A percentile compares a stretch with the other conserved stretches of the same genome.
Conservation (phyloP, 2,888 invertebrate genomes). For the Acronicta alni region DNA sequence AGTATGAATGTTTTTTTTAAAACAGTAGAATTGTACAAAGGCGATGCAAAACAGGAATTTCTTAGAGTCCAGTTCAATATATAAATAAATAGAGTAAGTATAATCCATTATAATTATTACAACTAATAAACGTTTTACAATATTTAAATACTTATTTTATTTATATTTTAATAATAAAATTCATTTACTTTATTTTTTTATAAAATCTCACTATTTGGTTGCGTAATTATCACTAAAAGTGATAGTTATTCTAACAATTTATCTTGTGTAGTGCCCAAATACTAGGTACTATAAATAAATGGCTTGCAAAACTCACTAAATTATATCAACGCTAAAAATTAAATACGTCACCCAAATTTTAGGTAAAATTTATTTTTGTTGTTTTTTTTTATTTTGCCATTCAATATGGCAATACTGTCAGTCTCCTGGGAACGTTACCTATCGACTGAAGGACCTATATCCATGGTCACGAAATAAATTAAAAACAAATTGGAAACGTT, state of each 20-base stretch:
- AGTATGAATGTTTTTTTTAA: too few relatives aligned
- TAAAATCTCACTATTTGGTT: constrained; percentile 81
- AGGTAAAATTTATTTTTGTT: too few relatives aligned
- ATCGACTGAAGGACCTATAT: too few relatives aligned
- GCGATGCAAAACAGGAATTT: not conserved
- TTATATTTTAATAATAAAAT: constrained; percentile 53
- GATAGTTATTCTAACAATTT: constrained; percentile 47
- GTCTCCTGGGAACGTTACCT: too few relatives aligned
- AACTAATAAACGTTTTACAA: constrained; percentile 52
- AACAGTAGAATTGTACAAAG: too few relatives aligned
- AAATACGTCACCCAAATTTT: too few relatives aligned
- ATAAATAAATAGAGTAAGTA: constrained; percentile 34
- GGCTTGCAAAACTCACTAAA: not conserved
- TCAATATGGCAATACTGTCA: too few relatives aligned
- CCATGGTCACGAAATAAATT: too few relatives aligned
- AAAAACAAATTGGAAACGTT: too few relatives aligned
- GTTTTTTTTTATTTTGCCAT: too few relatives aligned
- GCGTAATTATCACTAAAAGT: constrained; percentile 60
- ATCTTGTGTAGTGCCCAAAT: constrained; percentile 36
- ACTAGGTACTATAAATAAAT: constrained; percentile 29
- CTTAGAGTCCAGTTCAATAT: constrained; percentile 42
- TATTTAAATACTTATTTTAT: constrained; percentile 22
- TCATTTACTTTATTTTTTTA: constrained; percentile 58
- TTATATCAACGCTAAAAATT: not conserved
- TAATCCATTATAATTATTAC: constrained; percentile 38